Base-by-base conservation (phyloP, 2,888 invertebrate species). In the Hirtodrosophila duncani region DNA sequence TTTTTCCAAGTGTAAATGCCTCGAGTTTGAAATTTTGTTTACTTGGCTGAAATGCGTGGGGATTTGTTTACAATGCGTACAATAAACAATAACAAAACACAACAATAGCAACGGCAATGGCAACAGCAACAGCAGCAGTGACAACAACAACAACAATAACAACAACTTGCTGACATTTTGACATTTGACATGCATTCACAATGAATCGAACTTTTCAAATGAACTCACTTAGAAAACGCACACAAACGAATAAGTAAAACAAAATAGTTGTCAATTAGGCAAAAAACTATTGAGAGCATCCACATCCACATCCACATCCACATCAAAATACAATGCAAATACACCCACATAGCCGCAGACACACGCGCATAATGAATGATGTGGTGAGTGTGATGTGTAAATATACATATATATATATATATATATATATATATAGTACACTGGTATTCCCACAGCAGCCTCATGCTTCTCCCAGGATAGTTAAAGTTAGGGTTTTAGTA, bases 201-300 rank as follows among this genome's bases (percentile, higher is more conserved):
- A 27, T 24, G 48, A 67, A 46, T 53, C 21, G 48, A 67, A 46
- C 51, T 56, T 34, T 44, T 42, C 17, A 7, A 50, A 37, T 10
- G 13, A 33, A 39, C 11, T 49, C 26, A 37, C 30, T 18, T 23
- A 27, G 37, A 64, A 64, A 50, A 51, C 50, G 43, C 51, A 36
- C 36, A 18, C 34, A 43, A 6, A 26, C 16, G 8, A 30, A 23
- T 9, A 58, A 26, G 23, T 52, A 58, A 50, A 59, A 53, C 44
- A 39, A 48, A 61, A 48, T 52, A 56, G 49, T 53, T 58, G 70
- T 65, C 70, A 72, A 78, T 74, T 78, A 78, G 36, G 44, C 53
- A 46, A 56, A 63, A 44, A 45, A 39, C 60, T 14, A 16, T 26
- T 24, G 3, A 17, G 37, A 42, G 58, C 34, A 29, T 9, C 30